Conservation (phyloP, 2,797 vertebrate species). For the Smutsia temminckii region DNA sequence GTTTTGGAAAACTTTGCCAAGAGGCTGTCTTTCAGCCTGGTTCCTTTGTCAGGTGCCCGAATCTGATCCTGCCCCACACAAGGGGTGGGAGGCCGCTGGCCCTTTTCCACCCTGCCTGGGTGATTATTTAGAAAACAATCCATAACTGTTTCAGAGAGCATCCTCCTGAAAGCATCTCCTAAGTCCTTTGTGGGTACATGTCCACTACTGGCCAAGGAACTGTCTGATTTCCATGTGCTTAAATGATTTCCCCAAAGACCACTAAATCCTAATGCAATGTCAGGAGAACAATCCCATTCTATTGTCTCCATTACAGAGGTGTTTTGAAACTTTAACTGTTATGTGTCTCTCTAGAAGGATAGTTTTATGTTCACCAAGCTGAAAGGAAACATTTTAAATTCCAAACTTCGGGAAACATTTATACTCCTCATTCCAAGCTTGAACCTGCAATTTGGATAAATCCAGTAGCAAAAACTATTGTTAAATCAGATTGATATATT, state of each 20-base stretch:
- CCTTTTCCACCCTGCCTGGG: not conserved
- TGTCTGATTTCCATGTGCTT: slow-evolving; percentile 14
- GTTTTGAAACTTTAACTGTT: not conserved
- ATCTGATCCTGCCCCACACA: not conserved
- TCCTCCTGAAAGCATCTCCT: slow-evolving; percentile 3
- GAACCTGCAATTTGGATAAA: not conserved
- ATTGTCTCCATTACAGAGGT: not conserved
- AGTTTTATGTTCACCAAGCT: not conserved
- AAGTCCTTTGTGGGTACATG: not conserved
- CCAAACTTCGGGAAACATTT: not conserved
- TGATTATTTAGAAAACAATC: not conserved
- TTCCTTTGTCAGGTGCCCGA: not conserved
- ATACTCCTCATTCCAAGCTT: not conserved
- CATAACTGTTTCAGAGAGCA: not conserved
- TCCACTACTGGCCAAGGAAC: not conserved
- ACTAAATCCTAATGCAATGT: slow-evolving; percentile 53
- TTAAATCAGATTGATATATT: not conserved
- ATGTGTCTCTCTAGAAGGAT: not conserved
- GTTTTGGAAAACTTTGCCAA: not conserved
- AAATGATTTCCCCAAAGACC: slow-evolving; percentile 15
- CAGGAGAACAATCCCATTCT: not conserved
- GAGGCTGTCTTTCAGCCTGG: not conserved
- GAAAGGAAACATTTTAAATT: slow-evolving; percentile 16
- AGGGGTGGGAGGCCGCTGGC: accelerated
- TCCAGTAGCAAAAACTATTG: not conserved